Base-by-base conservation (phyloP, 1,140 invertebrate genomes). In the Pectinophora gossypiella region DNA sequence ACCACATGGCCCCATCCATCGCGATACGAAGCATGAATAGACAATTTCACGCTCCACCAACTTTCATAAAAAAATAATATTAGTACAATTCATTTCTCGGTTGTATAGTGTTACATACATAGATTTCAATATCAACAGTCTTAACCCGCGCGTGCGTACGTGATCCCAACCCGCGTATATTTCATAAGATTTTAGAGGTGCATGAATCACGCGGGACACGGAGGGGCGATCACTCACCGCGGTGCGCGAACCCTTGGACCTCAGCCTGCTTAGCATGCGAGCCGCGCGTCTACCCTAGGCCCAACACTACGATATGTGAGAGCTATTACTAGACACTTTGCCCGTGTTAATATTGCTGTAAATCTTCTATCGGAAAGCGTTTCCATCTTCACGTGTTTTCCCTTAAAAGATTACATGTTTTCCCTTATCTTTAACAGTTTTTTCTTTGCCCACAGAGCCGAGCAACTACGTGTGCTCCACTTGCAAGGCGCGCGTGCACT, bases 381-480 rank as follows among this genome's bases (percentile, higher is more conserved):
- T 70, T 70, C 56, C 65, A 68, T 72, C 57, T 69, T 57, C 49
- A 44, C 51, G 3, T 12, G 18, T 44, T 44, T 44, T 7, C 1
- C 36, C 13, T 15, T 40, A 16, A 18, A 16, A 40, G 16, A 15
- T 15, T 40, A 15, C 15, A 15, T 3, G 3, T 40, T 40, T 6
- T 5, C 5, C 23, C 5, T 12, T 20, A 44, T 9, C 18, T n/a
- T 44, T 19, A 44, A 44, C 18, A 20, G 62, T 70, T 81, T 66
- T 84, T 66, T 83, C 55, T 69, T 90, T 88, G 90, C 91, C 95
- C 92, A 40, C 94, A 99, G 98, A 99, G 90, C 97, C 98, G 55
- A 94, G 94, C 80, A 95, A 95, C 89, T 95, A 98, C 79, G 93
- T 97, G 35, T 99, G 98, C 85, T 97, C 93, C 13, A 98, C 97